Percentiles rank a stretch among this genome's conserved stretches.
phyloP scores from a whole-genome alignment of 2,113 vertebrate genomes.

The Saccopteryx bilineata region DNA sequence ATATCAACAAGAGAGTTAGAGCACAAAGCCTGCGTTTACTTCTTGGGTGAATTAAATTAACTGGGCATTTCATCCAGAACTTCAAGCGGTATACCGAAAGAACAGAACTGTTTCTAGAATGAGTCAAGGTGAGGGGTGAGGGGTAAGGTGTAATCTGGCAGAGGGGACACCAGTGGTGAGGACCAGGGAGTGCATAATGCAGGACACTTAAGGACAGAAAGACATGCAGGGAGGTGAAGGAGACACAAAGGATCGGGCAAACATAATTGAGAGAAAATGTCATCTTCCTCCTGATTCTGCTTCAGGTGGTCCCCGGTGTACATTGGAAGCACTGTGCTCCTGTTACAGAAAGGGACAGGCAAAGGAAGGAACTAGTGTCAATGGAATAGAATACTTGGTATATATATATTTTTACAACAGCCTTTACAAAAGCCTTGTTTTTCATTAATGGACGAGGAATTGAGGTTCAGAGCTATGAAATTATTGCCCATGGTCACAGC shows the following conservation, averaged over 20 bases:
- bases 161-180: background rate
- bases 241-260: background rate
- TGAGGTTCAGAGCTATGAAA: background rate
- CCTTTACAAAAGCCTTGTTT: background rate
- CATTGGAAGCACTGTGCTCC: background rate
- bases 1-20: background rate
- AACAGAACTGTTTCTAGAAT: background rate
- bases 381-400: background rate
- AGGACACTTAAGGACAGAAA: background rate
- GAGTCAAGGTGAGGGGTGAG: background rate
- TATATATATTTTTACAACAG: background rate
- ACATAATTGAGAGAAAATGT: background rate
- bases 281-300: background rate
- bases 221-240: background rate
- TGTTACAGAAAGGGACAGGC: background rate
- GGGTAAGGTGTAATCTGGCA: background rate
- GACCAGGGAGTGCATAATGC: no score
- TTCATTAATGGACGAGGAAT: background rate
- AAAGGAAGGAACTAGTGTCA: background rate
- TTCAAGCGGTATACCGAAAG: background rate
- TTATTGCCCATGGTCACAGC: background rate
- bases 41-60: constrained; percentile 40
- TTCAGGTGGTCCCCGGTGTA: background rate
- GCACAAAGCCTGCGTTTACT: background rate
- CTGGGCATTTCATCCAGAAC: constrained; percentile 12